Evolutionary conservation across 2,888 invertebrate species (phyloP).

Genomic region (Eretmocerus hayati): DNA sequence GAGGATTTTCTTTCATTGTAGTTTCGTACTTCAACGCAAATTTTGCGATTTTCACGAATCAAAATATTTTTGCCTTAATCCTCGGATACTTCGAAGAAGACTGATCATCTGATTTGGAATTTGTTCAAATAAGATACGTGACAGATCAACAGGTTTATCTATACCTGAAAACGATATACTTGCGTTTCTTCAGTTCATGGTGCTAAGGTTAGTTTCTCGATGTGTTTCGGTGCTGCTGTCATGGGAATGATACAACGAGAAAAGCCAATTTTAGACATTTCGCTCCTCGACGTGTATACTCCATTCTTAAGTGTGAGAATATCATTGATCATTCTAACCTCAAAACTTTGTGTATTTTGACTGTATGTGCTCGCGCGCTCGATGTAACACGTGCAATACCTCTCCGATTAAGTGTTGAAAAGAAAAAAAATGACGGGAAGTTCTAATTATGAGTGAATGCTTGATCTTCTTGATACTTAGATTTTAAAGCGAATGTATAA

Average conservation of each 20-base stretch:
- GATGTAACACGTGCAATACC: constrained; percentile 28
- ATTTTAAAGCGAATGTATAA: constrained; percentile 13
- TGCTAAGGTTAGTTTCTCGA: constrained; percentile 3
- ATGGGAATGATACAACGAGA: constrained; percentile 6
- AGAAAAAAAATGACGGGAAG: not conserved
- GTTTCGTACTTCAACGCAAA: too few relatives aligned
- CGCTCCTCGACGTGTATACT: too few relatives aligned
- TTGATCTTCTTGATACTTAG: constrained; percentile 17
- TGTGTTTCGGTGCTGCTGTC: not conserved
- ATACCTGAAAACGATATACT: too few relatives aligned
- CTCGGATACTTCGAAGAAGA: too few relatives aligned
- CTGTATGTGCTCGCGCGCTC: constrained; percentile 12
- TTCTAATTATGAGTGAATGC: not conserved
- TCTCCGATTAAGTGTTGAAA: constrained; percentile 25
- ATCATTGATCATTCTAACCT: constrained; percentile 9
- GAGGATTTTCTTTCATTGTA: too few relatives aligned
- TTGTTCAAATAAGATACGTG: too few relatives aligned
- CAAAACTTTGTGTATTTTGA: constrained; percentile 2
- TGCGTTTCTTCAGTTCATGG: constrained; percentile 1
- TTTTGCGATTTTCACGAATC: too few relatives aligned
- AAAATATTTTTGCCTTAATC: too few relatives aligned
- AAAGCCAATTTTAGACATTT: not conserved
- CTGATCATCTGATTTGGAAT: too few relatives aligned
- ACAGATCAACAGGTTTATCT: too few relatives aligned
- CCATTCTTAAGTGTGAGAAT: constrained; percentile 6